Conservation (phyloP, 2,113 vertebrate genomes). For the Xyrauchen texanus region DNA sequence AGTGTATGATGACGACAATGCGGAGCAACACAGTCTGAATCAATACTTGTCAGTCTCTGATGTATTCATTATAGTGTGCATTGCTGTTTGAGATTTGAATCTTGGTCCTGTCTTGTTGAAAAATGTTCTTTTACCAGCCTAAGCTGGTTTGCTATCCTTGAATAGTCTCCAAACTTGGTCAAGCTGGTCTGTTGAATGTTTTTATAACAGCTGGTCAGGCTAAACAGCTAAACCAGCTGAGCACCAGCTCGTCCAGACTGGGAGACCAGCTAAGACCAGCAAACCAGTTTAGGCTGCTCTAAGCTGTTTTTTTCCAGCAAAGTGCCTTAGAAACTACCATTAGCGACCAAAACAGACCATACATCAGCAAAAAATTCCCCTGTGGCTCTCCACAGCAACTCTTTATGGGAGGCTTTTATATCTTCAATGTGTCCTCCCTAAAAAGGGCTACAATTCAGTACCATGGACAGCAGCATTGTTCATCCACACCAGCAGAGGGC, state of each 20-base stretch:
- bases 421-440: background rate
- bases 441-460: background rate
- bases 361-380: background rate
- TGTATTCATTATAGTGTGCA: conserved; percentile 3
- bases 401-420: background rate
- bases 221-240: too few species aligned
- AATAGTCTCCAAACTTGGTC: too few species aligned
- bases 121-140: background rate
- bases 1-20: conserved; percentile 7
- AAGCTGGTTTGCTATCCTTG: too few species aligned
- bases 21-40: conserved; percentile 24
- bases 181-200: too few species aligned
- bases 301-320: too few species aligned
- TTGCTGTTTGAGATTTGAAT: background rate
- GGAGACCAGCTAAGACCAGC: too few species aligned
- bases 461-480: background rate
- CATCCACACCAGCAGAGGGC: conserved; percentile 37
- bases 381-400: background rate
- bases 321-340: too few species aligned
- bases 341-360: background rate
- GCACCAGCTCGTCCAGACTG: too few species aligned
- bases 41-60: conserved; percentile 25
- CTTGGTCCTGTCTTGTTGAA: background rate
- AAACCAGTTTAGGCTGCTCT: too few species aligned
- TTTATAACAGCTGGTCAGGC: too few species aligned